Evolutionary conservation across 2,888 invertebrate genomes (phyloP), one percentile per base, ranked within the genome.

Genomic region (Pyrrhosoma nymphula): DNA sequence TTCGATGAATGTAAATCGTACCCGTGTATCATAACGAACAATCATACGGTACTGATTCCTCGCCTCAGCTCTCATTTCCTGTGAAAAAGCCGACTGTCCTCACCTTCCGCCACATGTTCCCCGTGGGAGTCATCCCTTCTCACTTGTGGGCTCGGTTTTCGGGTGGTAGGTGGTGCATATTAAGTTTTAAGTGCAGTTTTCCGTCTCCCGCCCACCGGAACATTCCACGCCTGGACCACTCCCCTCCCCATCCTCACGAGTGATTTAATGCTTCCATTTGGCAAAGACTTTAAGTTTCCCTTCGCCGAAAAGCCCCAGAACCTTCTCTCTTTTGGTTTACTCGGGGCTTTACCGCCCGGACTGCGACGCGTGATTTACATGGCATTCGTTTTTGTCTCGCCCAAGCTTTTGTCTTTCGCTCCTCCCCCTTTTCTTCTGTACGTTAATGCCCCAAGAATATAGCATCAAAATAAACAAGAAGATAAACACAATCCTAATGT

Each of bases 221-320:
- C 18, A 88, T 47, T 23, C 88, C 20, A 20, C 39, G 23, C 20
- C 91, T 60, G 39, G 47, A 39, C 39, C 88, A 35, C 20, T 23
- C 88, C 20, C 88, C 30, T 39, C 20, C 88, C 23, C 88, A 10
- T 88, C 47, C 8, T 47, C 47, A 8, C 20, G 39, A 39, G 88
- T 91, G 91, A 91, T 91, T 91, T 91, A 91, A 91, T 35, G 60
- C 91, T 91, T 60, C 63, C 91, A 91, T 91, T 91, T 91, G 91
- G 91, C 60, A 23, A 91, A 91, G 91, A 91, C 35, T 47, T 47
- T 30, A 91, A 91, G 23, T 69, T 69, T 26, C 23, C 69, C 47
- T n/a, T 69, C 26, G n/a, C 69, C 26, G n/a, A 69, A 69, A 23
- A 10, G 69, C 26, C 23, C 20, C 20, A 20, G 60, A 60, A n/a